Base-by-base conservation (phyloP, 2,113 vertebrate genomes). In the Columbina picui region DNA sequence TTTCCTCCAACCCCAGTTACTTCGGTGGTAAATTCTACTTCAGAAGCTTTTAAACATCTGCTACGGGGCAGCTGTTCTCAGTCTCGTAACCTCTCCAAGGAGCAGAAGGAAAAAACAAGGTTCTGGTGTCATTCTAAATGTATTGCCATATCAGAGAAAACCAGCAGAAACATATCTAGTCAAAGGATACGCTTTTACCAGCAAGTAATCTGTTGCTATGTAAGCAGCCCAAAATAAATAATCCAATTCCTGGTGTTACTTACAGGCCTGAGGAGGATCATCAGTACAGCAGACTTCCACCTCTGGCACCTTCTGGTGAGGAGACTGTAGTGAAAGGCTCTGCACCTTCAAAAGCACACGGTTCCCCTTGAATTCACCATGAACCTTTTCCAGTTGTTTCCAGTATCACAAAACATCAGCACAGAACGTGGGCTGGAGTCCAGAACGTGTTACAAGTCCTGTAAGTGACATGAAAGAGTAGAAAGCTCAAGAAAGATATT, bases 401-500 rank as follows among this genome's bases (percentile, higher is more conserved):
- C 22, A 43, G 36, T 7, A 13, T 39, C 14, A 15, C 21, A 68
- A 47, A 60, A 26, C 21, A 12, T 7, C 38, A 30, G 70, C 87
- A 34, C 45, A 21, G 70, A 39, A 20, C 1, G 0, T 10, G 30
- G 47, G 30, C 32, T 41, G 55, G 41, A 55, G 61, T 21, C 49
- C 49, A n/a, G 22, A 38, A 29, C 1, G 1, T 0, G 2, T 14
- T 38, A 4, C 32, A 12, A 14, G 19, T 55, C 15, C 26, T 10
- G 1, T 27, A 55, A 49, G 25, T 38, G 30, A 63, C 15, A 14
- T 1, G 1, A 20, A 59, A 36, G 52, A 65, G 29, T 10, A 36
- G 47, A 61, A 81, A 43, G 26, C 32, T 43, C 22, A 32, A 68
- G 52, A 39, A 53, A 38, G 47, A 4, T 22, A 7, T 1, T 32